These are phyloP conservation scores for Temnothorax nylanderi DNA, from an alignment of 1,140 invertebrate species.

Conservation along the genomic window DNA sequence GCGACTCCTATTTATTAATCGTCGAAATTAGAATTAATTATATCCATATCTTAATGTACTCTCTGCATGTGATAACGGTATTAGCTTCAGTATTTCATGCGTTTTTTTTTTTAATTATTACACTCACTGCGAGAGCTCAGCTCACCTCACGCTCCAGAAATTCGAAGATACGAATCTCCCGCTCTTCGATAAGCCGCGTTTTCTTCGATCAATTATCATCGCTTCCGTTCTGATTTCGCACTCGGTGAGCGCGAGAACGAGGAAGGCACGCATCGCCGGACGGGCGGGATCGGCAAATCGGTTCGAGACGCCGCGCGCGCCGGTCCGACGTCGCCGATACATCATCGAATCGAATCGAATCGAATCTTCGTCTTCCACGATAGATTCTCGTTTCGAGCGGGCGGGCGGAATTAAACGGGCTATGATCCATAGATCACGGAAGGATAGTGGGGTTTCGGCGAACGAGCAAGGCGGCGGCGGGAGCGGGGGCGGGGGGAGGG, in stretches of 20 bases:
- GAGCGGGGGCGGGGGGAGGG: too few relatives aligned
- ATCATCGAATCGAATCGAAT: conserved; percentile 57
- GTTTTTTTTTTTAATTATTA: background rate
- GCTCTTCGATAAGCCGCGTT: background rate
- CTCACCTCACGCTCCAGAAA: background rate
- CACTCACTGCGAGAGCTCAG: background rate
- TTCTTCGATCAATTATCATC: conserved; percentile 14
- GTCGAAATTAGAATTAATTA: conserved; percentile 7
- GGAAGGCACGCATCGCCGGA: background rate
- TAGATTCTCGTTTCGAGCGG: conserved; percentile 59
- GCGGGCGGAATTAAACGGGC: conserved; percentile 71
- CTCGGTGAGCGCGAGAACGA: background rate
- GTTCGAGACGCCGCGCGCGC: background rate
- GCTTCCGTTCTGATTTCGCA: conserved; percentile 6
- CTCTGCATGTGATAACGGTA: background rate
- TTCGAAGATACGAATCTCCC: background rate
- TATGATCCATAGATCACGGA: conserved; percentile 74
- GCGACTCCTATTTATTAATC: background rate
- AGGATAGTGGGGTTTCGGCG: conserved; percentile 51
- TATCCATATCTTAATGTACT: background rate
- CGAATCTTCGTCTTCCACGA: conserved; percentile 60
- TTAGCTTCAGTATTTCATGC: background rate
- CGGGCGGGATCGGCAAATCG: conserved; percentile 33
- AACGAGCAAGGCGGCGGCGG: background rate
- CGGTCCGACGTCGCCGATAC: conserved; percentile 30